Evolutionary conservation across 2,888 invertebrate genomes (phyloP).

Genomic region (Nysson spinosus): DNA sequence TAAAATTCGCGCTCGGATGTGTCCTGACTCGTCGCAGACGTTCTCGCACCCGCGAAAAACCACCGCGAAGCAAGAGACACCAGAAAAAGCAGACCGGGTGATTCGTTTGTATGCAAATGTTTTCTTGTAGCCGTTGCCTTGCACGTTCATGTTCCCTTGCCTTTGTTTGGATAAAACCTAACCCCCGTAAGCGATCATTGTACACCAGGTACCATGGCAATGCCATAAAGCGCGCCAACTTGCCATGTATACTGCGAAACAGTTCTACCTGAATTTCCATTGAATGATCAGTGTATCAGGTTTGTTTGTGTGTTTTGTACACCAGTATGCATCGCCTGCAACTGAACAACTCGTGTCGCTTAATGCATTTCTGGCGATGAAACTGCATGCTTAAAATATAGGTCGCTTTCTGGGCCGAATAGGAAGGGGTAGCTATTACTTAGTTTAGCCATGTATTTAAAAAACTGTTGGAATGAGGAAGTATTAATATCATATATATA

Average conservation of each 20-base stretch:
- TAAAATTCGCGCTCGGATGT: not conserved
- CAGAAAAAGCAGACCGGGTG: constrained; percentile 51
- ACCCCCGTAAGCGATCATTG: constrained; percentile 39
- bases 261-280: constrained; percentile 63
- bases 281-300: constrained; percentile 62
- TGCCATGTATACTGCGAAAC: constrained; percentile 54
- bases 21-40: not conserved
- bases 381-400: constrained; percentile 59
- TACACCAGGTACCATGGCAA: constrained; percentile 38
- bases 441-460: too few species aligned
- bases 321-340: constrained; percentile 11
- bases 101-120: constrained; percentile 67
- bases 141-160: constrained; percentile 46
- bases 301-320: constrained; percentile 45
- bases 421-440: constrained; percentile 28
- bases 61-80: not conserved
- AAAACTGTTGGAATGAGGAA: too few species aligned
- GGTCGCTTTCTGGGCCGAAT: constrained; percentile 49
- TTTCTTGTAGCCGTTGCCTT: constrained; percentile 58
- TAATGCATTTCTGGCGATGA: constrained; percentile 58
- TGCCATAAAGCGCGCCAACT: constrained; percentile 56
- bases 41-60: constrained; percentile 24
- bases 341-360: constrained; percentile 33
- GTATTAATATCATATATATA: too few species aligned
- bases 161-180: constrained; percentile 62